Evolutionary conservation across 2,797 vertebrate species (phyloP).

Genomic region (Notamacropus eugenii): DNA sequence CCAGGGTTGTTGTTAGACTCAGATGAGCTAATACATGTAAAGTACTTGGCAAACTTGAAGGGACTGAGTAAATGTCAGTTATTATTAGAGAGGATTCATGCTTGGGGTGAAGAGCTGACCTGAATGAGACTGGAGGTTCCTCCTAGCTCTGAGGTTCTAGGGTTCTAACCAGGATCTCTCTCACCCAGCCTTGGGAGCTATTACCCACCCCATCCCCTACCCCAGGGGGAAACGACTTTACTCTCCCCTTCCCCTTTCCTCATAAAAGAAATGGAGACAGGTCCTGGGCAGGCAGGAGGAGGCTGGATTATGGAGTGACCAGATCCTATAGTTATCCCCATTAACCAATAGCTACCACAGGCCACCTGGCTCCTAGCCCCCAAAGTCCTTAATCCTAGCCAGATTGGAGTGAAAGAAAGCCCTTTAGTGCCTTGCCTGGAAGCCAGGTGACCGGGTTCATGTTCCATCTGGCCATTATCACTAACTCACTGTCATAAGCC

Average conservation of each 20-base stretch:
- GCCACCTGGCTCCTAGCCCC: constrained; percentile 41
- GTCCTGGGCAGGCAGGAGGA: background rate
- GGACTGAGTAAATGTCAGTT: background rate
- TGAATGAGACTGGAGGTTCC: background rate
- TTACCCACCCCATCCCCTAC: background rate
- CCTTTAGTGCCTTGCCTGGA: constrained; percentile 18
- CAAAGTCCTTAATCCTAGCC: constrained; percentile 60
- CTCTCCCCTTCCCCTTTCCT: background rate
- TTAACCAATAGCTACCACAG: background rate
- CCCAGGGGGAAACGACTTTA: background rate
- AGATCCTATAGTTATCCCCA: background rate
- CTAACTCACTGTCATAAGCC: background rate
- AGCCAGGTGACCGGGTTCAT: background rate
- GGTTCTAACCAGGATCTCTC: background rate
- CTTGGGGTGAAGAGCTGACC: background rate
- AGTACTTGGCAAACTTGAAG: background rate
- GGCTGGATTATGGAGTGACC: background rate
- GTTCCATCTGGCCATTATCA: background rate
- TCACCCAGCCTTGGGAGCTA: background rate
- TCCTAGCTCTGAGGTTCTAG: background rate
- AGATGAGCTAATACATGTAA: background rate
- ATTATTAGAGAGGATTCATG: background rate
- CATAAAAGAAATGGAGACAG: background rate
- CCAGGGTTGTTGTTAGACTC: background rate
- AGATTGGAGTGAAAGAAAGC: constrained; percentile 67